A percentile compares a stretch with the other conserved stretches of the same genome.
These are phyloP conservation scores for Anarhynchus alexandrinus DNA, from an alignment of 2,113 vertebrate species.

Conservation along the genomic window DNA sequence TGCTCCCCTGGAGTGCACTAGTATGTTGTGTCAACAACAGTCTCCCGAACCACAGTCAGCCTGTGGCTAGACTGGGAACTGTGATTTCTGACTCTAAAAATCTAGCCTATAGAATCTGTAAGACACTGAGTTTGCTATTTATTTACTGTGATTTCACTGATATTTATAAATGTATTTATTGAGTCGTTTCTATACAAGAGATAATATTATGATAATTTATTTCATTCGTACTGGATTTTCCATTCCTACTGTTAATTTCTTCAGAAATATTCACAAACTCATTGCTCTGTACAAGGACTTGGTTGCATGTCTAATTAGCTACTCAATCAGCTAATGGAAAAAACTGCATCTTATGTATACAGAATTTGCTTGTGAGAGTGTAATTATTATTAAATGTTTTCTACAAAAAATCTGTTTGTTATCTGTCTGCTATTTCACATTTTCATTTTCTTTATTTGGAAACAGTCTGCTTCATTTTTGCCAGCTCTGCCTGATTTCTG, in stretches of 20 bases:
- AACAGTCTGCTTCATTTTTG: background rate
- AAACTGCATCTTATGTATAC: background rate
- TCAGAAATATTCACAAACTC: background rate
- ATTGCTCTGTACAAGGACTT: background rate
- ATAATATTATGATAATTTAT: background rate
- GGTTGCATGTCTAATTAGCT: background rate
- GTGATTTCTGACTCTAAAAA: background rate
- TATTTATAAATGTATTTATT: conserved; percentile 48
- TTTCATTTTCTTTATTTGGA: background rate
- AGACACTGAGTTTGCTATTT: background rate
- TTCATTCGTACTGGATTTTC: background rate
- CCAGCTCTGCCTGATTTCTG: background rate
- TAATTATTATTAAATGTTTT: conserved; percentile 30
- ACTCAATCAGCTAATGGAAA: background rate
- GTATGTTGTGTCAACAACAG: conserved; percentile 66
- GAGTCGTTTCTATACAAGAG: background rate
- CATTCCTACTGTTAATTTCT: background rate
- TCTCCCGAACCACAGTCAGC: background rate
- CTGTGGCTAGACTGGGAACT: background rate
- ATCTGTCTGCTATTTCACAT: background rate
- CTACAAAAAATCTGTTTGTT: background rate
- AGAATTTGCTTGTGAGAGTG: background rate
- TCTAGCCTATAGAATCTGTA: background rate
- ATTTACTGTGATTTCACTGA: background rate
- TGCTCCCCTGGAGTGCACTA: conserved; percentile 29